Base-by-base conservation (phyloP, 2,888 invertebrate genomes). In the Watsonalla binaria region DNA sequence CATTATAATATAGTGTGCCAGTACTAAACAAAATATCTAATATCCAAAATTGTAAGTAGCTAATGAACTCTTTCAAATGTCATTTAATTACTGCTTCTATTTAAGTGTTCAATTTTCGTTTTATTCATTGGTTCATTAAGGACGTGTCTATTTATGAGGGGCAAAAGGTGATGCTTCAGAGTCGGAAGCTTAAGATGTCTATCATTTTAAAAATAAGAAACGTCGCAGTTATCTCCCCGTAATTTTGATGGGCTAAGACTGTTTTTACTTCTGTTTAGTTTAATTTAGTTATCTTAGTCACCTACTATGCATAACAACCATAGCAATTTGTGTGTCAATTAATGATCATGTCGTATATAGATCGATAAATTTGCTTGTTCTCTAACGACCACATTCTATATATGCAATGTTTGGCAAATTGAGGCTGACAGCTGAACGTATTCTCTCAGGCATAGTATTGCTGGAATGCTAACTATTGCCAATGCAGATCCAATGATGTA, bases 51-150 rank as follows among this genome's bases (percentile, higher is more conserved):
- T 24, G 2, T 1, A 24, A 24, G 1, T 24, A 24, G 2, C 24
- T 24, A 72, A 75, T 74, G 69, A 72, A 67, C 65, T 65, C 66
- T 67, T 63, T 59, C 70, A 62, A 68, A 65, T 68, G 61, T 66
- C 65, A 68, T 56, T 62, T 59, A 63, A 63, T 62, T 59, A 63
- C 62, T 60, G 65, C 62, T 59, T 58, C 60, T 59, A 53, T 61
- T 55, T 53, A 46, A 60, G 62, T 65, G 61, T 64, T 57, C 48
- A 62, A 57, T 63, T 51, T 60, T 57, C 53, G 57, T 57, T 54
- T 56, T 57, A 51, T 56, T 61, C 47, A 68, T 59, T 59, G 54
- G 51, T 56, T 63, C 57, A 52, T 63, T 68, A 56, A 50, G 51
- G 35, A 53, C 54, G 35, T 42, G 51, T 55, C 54, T 55, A 53